These are phyloP conservation scores for Sminthurides bifidus DNA, from an alignment of 1,140 invertebrate genomes.

Conservation along the genomic window DNA sequence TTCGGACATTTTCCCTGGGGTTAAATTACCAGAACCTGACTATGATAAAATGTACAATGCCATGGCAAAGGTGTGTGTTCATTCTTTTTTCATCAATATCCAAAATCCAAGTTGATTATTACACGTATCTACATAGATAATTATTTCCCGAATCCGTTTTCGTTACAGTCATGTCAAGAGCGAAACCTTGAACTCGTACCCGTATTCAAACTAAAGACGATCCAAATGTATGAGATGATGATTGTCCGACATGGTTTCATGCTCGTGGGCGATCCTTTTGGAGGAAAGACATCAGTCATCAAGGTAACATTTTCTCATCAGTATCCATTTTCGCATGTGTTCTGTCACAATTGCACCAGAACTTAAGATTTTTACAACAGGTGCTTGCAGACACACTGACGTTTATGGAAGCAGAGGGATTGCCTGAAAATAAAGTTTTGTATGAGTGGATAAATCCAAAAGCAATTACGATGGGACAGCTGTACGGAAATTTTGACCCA, in stretches of 20 bases:
- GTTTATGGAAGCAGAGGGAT: conserved; percentile 46
- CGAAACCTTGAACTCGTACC: conserved; percentile 61
- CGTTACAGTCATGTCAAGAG: conserved; percentile 39
- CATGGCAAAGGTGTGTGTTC: conserved; percentile 36
- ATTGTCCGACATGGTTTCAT: conserved; percentile 75
- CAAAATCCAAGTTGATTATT: no score
- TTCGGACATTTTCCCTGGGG: conserved; percentile 76
- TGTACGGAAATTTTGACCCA: conserved; percentile 82
- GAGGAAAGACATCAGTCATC: conserved; percentile 50
- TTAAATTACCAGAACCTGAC: conserved; percentile 57
- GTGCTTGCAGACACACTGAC: conserved; percentile 57
- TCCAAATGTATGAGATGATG: conserved; percentile 73
- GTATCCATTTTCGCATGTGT: conserved; percentile 3
- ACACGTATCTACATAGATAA: no score
- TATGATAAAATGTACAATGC: conserved; percentile 52
- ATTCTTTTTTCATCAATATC: no score
- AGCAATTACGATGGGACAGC: conserved; percentile 75
- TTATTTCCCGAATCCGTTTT: no score
- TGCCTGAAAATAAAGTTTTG: conserved; percentile 45
- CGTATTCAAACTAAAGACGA: conserved; percentile 57
- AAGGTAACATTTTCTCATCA: conserved; percentile 23
- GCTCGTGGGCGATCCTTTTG: conserved; percentile 64
- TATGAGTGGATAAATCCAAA: conserved; percentile 82
- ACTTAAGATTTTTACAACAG: no score
- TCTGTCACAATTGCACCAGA: no score